Base-by-base conservation (phyloP, 2,113 vertebrate species). In the Deroptyus accipitrinus region DNA sequence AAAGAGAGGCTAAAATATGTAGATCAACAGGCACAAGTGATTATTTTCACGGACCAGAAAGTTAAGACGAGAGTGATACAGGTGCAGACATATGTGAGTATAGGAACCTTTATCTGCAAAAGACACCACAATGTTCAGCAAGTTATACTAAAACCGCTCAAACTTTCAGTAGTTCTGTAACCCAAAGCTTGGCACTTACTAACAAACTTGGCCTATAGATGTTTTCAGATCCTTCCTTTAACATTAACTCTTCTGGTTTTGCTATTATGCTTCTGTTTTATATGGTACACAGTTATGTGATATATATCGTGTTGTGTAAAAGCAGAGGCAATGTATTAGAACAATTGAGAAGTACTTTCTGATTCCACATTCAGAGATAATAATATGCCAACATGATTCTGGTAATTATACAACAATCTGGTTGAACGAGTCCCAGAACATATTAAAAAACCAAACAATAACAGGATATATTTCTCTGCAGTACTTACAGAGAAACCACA, bases 391-490 rank as follows among this genome's bases (percentile, higher is more conserved):
- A 69, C 30, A 64, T n/a, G 52, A 86, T 62, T 61, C 68, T 91
- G 51, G 30, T n/a, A 93, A 95, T 88, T 92, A 90, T 63, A 48
- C 51, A 83, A 39, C 19, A 77, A 94, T 76, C 31, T 88, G 83
- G 94, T 3, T 77, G 75, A 94, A 88, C 15, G 59, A 74, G 31
- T 52, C 73, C 51, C 64, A 95, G 54, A 74, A 41, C 54, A 74
- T 35, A 92, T 41, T 64, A 64, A 91, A 87, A 88, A 85, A 25
- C 1, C 7, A 1, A 33, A 93, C 44, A 87, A 44, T 15, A 90
- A 46, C 35, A 73, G 18, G 69, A 83, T 64, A 6, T 24, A 39
- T 66, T 90, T 76, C 30, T 85, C 57, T 95, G 42, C 42, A 46
- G 28, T 68, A 55, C 51, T 85, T 80, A 83, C 25, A 76, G 17